These are phyloP conservation scores for Andrena chrysosceles DNA, from an alignment of 2,888 invertebrate species.

Conservation along the genomic window DNA sequence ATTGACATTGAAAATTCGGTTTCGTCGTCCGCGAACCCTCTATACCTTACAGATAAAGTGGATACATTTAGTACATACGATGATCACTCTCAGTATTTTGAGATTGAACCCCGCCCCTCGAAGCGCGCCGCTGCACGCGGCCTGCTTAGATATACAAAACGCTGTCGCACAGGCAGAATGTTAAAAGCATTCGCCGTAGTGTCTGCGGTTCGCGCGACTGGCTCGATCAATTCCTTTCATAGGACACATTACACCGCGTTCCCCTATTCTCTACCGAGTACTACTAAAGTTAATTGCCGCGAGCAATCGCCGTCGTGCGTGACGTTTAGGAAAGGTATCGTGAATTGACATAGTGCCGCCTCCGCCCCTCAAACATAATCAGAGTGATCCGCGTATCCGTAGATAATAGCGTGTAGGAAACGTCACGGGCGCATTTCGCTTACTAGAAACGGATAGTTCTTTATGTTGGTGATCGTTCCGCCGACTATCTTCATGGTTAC, in stretches of 20 bases:
- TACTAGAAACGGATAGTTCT: constrained; percentile 75
- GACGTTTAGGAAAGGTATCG: constrained; percentile 34
- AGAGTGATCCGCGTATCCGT: constrained; percentile 43
- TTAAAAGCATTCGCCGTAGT: background rate
- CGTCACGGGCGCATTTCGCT: constrained; percentile 62
- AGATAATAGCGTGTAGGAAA: constrained; percentile 31
- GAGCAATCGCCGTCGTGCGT: background rate
- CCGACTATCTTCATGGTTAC: constrained; percentile 73
- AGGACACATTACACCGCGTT: constrained; percentile 29
- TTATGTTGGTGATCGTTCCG: constrained; percentile 71
- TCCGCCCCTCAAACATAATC: constrained; percentile 21
- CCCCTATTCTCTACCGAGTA: constrained; percentile 4
- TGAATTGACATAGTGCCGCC: constrained; percentile 40
- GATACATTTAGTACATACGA: constrained; percentile 16
- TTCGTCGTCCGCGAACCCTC: constrained; percentile 61
- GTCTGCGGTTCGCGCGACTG: background rate
- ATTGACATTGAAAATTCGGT: constrained; percentile 73
- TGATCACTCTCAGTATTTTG: constrained; percentile 43
- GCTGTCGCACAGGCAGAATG: background rate
- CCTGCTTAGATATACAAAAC: background rate
- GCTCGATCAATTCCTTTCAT: constrained; percentile 52
- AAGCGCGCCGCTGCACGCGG: background rate
- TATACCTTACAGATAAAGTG: constrained; percentile 39
- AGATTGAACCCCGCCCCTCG: constrained; percentile 12
- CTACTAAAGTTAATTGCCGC: constrained; percentile 24